Evolutionary conservation across 1,140 invertebrate genomes (phyloP).

Genomic region (Aphelenchoides besseyi): DNA sequence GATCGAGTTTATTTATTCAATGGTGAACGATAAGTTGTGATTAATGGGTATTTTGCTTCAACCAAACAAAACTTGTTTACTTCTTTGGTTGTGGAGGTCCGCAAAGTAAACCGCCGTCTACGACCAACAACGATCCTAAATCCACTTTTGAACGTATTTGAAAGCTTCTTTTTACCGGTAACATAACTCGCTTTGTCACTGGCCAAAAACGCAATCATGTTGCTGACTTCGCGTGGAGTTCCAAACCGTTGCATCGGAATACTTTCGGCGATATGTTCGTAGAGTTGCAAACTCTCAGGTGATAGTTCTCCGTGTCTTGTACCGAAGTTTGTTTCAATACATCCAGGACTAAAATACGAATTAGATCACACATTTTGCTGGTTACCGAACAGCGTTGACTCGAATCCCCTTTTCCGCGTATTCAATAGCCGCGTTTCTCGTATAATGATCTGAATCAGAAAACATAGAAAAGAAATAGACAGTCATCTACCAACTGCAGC

Average conservation of each 20-base stretch:
- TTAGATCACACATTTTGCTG: not conserved
- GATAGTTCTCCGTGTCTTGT: not conserved
- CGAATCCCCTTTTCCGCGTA: not conserved
- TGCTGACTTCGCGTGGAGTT: not conserved
- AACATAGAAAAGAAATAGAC: not conserved
- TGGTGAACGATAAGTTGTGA: not conserved
- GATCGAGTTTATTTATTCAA: not conserved
- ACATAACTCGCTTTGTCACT: constrained; percentile 5
- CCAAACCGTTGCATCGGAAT: constrained; percentile 13
- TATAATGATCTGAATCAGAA: not conserved
- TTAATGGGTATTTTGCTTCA: not conserved
- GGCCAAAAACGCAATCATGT: not conserved
- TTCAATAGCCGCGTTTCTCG: not conserved
- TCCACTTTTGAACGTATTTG: not conserved
- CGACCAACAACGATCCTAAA: not conserved
- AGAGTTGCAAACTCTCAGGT: not conserved
- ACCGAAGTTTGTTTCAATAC: not conserved
- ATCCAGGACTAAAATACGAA: not conserved
- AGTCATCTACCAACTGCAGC: not conserved
- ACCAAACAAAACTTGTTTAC: too few relatives aligned
- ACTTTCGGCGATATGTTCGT: not conserved
- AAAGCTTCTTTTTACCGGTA: not conserved
- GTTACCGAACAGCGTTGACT: not conserved
- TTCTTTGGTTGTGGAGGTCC: not conserved
- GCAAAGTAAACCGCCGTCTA: not conserved